phyloP scores from a whole-genome alignment of 2,797 vertebrate genomes.

The Mus minutoides region DNA sequence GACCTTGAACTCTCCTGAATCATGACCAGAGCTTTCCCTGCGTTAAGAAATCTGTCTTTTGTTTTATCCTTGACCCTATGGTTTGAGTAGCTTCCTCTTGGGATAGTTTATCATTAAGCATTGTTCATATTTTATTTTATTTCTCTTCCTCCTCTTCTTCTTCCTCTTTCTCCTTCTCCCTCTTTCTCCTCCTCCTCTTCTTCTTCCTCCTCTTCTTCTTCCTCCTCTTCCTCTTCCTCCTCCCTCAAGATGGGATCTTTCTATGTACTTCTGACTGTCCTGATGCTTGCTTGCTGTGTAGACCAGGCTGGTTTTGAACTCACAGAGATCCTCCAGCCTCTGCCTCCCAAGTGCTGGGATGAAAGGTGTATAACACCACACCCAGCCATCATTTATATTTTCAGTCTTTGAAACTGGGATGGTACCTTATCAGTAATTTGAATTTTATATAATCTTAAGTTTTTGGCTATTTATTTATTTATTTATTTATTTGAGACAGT shows the following conservation, averaged over 20 bases:
- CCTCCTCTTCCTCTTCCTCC: accelerated
- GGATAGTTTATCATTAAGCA: not conserved
- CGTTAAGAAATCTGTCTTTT: not conserved
- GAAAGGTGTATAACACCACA: not conserved
- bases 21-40: not conserved
- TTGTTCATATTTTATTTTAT: not conserved
- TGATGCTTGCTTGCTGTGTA: not conserved
- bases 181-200: too few relatives aligned
- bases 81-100: not conserved
- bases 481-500: not conserved
- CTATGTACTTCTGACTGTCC: not conserved
- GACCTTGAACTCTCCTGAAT: not conserved
- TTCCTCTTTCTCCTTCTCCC: not conserved
- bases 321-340: not conserved
- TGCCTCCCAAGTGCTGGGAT: not conserved
- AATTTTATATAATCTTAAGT: not conserved
- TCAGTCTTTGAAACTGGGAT: not conserved
- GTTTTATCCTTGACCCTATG: not conserved
- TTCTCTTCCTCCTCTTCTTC: accelerated
- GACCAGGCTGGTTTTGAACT: not conserved
- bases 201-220: accelerated
- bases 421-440: not conserved
- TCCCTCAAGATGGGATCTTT: not conserved
- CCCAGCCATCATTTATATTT: not conserved
- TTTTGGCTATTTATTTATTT: not conserved